Conservation (phyloP, 2,113 vertebrate species). For the Nettapus auritus region DNA sequence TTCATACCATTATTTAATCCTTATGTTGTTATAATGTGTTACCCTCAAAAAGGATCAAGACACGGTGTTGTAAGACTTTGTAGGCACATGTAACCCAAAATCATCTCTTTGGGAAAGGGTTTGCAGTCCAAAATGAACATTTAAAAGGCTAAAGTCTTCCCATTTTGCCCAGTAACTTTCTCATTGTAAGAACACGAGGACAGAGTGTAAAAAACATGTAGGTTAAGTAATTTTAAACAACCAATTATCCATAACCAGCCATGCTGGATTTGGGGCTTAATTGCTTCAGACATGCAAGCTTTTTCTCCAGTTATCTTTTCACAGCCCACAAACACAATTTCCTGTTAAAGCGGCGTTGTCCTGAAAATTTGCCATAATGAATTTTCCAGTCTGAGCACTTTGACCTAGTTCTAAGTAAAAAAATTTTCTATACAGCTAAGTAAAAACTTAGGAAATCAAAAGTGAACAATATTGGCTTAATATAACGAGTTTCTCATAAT, state of each 20-base stretch:
- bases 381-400: background rate
- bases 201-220: background rate
- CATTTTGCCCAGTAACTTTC: background rate
- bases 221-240: slow-evolving; percentile 30
- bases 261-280: slow-evolving; percentile 14
- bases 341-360: background rate
- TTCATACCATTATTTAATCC: background rate
- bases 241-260: background rate
- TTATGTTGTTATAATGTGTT: background rate
- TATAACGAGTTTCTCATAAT: background rate
- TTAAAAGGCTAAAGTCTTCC: background rate
- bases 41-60: background rate
- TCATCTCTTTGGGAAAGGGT: background rate
- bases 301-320: slow-evolving; percentile 30
- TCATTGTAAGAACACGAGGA: background rate
- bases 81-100: background rate
- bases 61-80: background rate
- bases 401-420: slow-evolving; percentile 19
- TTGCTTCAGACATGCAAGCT: slow-evolving; percentile 15
- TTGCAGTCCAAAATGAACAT: background rate
- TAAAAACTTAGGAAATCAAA: background rate
- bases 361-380: background rate
- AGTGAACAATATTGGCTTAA: background rate
- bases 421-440: background rate
- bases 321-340: background rate